A percentile compares a stretch with the other conserved stretches of the same genome.
Evolutionary conservation across 2,797 vertebrate species (phyloP).

Genomic region (Gambusia yucatana): DNA sequence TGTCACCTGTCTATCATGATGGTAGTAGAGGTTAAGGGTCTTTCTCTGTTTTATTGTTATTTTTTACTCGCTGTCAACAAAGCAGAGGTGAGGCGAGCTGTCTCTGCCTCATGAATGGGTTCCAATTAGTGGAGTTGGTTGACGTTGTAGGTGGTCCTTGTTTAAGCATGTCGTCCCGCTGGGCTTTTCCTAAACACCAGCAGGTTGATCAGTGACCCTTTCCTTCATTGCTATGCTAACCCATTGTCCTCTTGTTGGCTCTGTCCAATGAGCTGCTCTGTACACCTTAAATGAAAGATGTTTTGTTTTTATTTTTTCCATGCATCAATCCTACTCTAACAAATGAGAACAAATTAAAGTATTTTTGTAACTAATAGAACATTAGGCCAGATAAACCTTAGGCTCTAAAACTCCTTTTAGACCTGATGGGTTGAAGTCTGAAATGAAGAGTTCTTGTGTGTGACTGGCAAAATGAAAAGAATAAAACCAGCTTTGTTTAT

Average conservation of each 20-base stretch:
- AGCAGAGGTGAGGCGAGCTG: constrained; percentile 43
- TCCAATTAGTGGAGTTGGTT: constrained; percentile 71
- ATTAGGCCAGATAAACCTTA: constrained; percentile 14
- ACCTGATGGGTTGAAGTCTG: constrained; percentile 51
- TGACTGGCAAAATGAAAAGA: constrained; percentile 41
- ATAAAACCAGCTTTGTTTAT: constrained; percentile 42
- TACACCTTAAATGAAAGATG: constrained; percentile 15
- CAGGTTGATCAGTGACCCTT: constrained; percentile 64
- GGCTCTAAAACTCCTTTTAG: neutral
- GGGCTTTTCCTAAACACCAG: constrained; percentile 61
- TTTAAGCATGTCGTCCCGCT: constrained; percentile 49
- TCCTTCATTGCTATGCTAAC: constrained; percentile 55
- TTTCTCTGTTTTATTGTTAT: constrained; percentile 30
- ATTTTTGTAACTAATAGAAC: constrained; percentile 34
- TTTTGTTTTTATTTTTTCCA: constrained; percentile 20
- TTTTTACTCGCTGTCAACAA: constrained; percentile 31
- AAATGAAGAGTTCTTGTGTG: constrained; percentile 17
- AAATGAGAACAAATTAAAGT: constrained; percentile 32
- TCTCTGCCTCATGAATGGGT: constrained; percentile 33
- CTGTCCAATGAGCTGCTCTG: constrained; percentile 26
- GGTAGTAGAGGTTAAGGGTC: constrained; percentile 18
- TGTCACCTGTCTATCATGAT: too few species aligned
- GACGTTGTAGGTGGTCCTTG: constrained; percentile 54
- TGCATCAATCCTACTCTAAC: constrained; percentile 11
- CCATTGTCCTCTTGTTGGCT: constrained; percentile 64